Conservation (phyloP, 2,888 invertebrate genomes). For the Ypsolopha sequella region DNA sequence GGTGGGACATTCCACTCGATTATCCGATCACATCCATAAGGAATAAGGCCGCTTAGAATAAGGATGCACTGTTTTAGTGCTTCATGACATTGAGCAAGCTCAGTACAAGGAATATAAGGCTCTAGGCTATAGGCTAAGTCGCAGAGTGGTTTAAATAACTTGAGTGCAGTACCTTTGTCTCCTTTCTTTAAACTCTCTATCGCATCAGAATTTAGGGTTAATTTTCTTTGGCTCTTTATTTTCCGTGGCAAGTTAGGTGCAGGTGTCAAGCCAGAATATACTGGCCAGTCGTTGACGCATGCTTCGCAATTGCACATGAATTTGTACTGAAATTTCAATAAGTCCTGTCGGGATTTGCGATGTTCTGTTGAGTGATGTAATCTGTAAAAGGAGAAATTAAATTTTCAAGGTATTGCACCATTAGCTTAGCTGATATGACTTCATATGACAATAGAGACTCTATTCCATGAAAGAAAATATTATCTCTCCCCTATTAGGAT, state of each 20-base stretch:
- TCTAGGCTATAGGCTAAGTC: constrained; percentile 43
- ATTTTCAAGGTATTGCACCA: too few relatives aligned
- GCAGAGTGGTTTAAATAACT: constrained; percentile 40
- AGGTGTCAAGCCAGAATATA: constrained; percentile 51
- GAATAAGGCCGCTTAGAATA: constrained; percentile 40
- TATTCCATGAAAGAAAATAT: too few relatives aligned
- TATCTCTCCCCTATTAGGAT: too few relatives aligned
- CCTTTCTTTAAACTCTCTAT: constrained; percentile 58
- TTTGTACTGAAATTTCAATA: constrained; percentile 80
- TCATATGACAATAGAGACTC: too few relatives aligned
- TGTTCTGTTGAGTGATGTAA: constrained; percentile 78
- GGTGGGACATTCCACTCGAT: constrained; percentile 31
- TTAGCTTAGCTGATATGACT: too few relatives aligned
- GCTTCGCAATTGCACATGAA: constrained; percentile 84
- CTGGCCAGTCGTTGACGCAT: constrained; percentile 79
- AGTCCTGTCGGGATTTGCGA: constrained; percentile 64
- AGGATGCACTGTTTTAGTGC: constrained; percentile 72
- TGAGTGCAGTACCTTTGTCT: constrained; percentile 40
- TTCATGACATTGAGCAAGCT: constrained; percentile 69
- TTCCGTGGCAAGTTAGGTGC: constrained; percentile 27
- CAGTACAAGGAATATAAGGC: constrained; percentile 50
- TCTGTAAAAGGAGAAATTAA: constrained; percentile 44
- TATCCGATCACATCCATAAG: constrained; percentile 27
- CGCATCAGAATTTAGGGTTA: constrained; percentile 26
- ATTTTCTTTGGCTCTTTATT: constrained; percentile 23